Percentiles rank a stretch among this genome's conserved stretches.
phyloP scores from a whole-genome alignment of 2,797 vertebrate genomes.

The Ispidina picta region DNA sequence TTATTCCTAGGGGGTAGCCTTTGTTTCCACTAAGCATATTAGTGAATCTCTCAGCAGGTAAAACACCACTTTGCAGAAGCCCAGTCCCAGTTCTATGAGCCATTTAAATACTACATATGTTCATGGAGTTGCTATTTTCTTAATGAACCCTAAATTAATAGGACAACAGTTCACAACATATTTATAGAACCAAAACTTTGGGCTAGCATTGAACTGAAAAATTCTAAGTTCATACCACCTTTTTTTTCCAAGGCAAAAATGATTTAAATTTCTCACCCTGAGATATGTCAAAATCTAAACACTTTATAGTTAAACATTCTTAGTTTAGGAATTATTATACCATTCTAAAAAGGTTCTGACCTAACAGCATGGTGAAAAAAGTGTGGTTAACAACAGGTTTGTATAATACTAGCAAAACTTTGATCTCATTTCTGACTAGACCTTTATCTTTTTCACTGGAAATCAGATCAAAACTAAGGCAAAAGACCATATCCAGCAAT shows the following conservation, averaged over 20 bases:
- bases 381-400: neutral
- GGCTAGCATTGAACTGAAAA: neutral
- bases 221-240: neutral
- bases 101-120: neutral
- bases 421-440: neutral
- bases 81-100: neutral
- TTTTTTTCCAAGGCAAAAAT: neutral
- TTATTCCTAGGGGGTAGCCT: neutral
- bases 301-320: neutral
- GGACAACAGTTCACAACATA: neutral
- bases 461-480: neutral
- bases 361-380: neutral
- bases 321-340: neutral
- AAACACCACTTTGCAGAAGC: neutral
- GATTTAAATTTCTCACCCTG: neutral
- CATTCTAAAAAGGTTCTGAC: neutral
- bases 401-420: neutral
- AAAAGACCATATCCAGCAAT: neutral
- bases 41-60: neutral
- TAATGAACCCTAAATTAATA: neutral
- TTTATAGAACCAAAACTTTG: neutral
- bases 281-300: neutral
- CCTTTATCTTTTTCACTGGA: neutral
- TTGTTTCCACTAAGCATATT: neutral
- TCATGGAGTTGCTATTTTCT: neutral